Conservation (phyloP, 1,140 invertebrate species). For the Meloidogyne floridensis region DNA sequence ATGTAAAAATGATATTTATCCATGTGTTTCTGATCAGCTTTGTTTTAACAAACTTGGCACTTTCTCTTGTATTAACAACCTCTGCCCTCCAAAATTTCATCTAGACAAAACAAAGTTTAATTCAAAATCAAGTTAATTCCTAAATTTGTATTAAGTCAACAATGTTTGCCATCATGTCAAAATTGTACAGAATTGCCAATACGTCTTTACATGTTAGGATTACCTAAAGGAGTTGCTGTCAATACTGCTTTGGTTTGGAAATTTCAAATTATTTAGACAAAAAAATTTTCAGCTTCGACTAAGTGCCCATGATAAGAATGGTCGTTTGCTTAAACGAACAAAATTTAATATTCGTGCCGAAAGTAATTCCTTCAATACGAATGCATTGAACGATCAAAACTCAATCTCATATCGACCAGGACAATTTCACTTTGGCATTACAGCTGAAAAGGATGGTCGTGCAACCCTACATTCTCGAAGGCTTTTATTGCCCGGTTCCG, state of each 20-base stretch:
- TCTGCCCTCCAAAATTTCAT: constrained; percentile 54
- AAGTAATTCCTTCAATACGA: not conserved
- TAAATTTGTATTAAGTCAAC: constrained; percentile 5
- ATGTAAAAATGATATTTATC: constrained; percentile 36
- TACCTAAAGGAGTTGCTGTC: constrained; percentile 48
- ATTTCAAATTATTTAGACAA: not conserved
- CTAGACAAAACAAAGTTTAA: constrained; percentile 38
- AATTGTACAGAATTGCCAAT: constrained; percentile 51
- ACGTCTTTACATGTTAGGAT: constrained; percentile 48
- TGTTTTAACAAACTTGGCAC: constrained; percentile 58
- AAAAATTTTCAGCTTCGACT: constrained; percentile 21
- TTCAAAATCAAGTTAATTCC: not conserved
- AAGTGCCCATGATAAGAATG: constrained; percentile 51
- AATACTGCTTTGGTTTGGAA: constrained; percentile 45
- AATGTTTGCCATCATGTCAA: constrained; percentile 49
- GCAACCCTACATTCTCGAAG: constrained; percentile 34
- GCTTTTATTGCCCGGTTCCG: constrained; percentile 33
- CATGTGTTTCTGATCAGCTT: constrained; percentile 42
- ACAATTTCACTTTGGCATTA: constrained; percentile 18
- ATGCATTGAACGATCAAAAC: not conserved
- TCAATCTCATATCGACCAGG: not conserved
- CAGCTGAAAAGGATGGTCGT: constrained; percentile 34
- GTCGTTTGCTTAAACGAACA: constrained; percentile 43
- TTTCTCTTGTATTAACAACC: constrained; percentile 49
- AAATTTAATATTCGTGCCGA: constrained; percentile 33